These are phyloP conservation scores for Tapirus indicus DNA, from an alignment of 2,797 vertebrate genomes.

Conservation along the genomic window DNA sequence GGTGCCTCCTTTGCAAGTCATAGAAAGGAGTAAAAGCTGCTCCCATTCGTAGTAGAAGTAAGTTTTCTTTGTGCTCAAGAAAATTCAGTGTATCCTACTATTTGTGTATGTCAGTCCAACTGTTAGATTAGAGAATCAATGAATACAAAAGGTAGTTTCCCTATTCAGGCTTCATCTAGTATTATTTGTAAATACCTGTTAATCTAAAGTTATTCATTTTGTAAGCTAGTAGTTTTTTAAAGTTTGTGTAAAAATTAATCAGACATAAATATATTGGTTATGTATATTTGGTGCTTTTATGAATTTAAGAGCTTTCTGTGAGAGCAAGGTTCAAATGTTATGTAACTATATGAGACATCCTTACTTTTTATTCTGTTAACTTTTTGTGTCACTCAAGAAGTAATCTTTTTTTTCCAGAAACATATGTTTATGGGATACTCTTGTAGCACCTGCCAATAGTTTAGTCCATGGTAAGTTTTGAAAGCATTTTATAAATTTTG, in stretches of 20 bases:
- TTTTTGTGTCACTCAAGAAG: constrained; percentile 56
- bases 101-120: neutral
- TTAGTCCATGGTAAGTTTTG: constrained; percentile 95
- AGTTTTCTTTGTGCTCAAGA: neutral
- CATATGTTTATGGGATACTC: constrained; percentile 98
- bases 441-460: constrained; percentile 95
- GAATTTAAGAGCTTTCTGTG: constrained; percentile 40
- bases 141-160: constrained; percentile 26
- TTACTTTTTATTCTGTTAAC: constrained; percentile 23
- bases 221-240: neutral
- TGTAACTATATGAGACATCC: neutral
- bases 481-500: constrained; percentile 32
- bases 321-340: constrained; percentile 18
- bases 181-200: constrained; percentile 40
- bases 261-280: constrained; percentile 15
- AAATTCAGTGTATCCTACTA: neutral
- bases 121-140: constrained; percentile 34
- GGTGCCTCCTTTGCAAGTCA: neutral
- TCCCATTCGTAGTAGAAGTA: neutral
- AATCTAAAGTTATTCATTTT: constrained; percentile 42
- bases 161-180: neutral
- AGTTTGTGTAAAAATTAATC: constrained; percentile 31
- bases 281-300: constrained; percentile 1
- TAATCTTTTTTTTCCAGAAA: constrained; percentile 91
- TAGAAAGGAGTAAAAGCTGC: neutral